phyloP scores from a whole-genome alignment of 1,140 invertebrate species.

The Bilobella aurantiaca region DNA sequence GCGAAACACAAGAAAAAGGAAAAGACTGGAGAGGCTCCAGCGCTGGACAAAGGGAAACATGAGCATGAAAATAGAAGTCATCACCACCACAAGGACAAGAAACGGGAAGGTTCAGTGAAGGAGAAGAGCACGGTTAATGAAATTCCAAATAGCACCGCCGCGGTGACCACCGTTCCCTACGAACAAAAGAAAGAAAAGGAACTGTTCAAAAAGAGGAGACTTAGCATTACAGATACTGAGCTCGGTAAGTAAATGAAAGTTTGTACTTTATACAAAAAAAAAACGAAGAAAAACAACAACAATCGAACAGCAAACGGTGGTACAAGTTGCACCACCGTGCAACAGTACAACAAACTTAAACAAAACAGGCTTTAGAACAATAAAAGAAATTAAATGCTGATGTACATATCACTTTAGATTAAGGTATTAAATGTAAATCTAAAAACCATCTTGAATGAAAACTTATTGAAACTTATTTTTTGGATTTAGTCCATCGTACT shows the following conservation, averaged over 20 bases:
- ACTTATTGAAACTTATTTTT: too few species aligned
- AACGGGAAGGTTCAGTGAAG: conserved; percentile 29
- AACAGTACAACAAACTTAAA: too few species aligned
- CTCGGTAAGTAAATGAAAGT: conserved; percentile 16
- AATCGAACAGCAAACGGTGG: too few species aligned
- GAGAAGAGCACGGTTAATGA: conserved; percentile 35
- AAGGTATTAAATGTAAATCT: too few species aligned
- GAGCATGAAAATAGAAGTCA: conserved; percentile 28
- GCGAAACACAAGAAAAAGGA: conserved; percentile 12
- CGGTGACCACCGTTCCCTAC: conserved; percentile 4
- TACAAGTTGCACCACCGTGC: too few species aligned
- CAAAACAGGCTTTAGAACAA: too few species aligned
- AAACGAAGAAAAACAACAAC: too few species aligned
- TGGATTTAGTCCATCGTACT: too few species aligned
- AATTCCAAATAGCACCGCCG: conserved; percentile 22
- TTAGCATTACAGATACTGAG: conserved; percentile 29
- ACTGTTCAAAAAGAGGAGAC: conserved; percentile 25
- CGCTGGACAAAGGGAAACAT: conserved; percentile 3
- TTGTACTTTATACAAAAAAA: background rate
- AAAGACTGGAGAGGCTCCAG: conserved; percentile 6
- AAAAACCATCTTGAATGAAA: too few species aligned
- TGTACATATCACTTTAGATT: too few species aligned
- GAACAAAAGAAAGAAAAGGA: conserved; percentile 32
- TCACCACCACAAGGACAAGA: conserved; percentile 29
- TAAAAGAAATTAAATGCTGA: too few species aligned